Base-by-base conservation (phyloP, 1,140 invertebrate species). In the Atta texana region DNA sequence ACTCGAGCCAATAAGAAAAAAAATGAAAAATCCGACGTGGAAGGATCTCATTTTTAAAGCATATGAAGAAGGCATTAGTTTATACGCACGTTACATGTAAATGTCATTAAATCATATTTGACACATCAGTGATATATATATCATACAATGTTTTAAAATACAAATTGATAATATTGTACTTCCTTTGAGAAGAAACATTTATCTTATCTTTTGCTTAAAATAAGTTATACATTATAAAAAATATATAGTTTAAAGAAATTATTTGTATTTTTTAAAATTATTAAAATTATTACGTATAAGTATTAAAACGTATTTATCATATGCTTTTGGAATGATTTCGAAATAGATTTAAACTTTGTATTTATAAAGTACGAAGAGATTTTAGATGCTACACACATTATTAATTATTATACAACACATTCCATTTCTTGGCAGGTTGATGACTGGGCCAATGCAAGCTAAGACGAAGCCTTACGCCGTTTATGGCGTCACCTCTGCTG, bases 41-140 rank as follows among this genome's bases (percentile, higher is more conserved):
- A 92, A 96, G 81, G 95, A 97, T 64, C 91, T 98, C 10, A 94
- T 98, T 16, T 94, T 96, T 55, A 92, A 94, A 78, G 97, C 97
- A 34, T 95, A 96, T 66, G 88, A 92, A 1, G 93, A 96, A 80
- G 94, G 96, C 90, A 93, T 98, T 51, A 96, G 97, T 93, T 91
- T 98, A 24, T 96, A 96, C 90, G 96, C 96, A 12, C 96, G 96
- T 31, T 96, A 96, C 88, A 96, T 96, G 96, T 97, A 95, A 93
- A 18, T 24, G 0, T 16, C 1, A 68, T n/a, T 61, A 59, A 75
- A n/a, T 61, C 0, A n/a, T 28, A 28, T 61, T 44, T 44, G 0
- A 68, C 0, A 14, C 3, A 66, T 12, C 10, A 16, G 18, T 7
- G 3, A 64, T 18, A 18, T 12, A 12, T 21, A 5, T n/a, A 10